A percentile compares a stretch with the other conserved stretches of the same genome.
These are phyloP conservation scores for Melikaiella ostensackeni DNA, from an alignment of 2,888 invertebrate genomes.

Conservation along the genomic window DNA sequence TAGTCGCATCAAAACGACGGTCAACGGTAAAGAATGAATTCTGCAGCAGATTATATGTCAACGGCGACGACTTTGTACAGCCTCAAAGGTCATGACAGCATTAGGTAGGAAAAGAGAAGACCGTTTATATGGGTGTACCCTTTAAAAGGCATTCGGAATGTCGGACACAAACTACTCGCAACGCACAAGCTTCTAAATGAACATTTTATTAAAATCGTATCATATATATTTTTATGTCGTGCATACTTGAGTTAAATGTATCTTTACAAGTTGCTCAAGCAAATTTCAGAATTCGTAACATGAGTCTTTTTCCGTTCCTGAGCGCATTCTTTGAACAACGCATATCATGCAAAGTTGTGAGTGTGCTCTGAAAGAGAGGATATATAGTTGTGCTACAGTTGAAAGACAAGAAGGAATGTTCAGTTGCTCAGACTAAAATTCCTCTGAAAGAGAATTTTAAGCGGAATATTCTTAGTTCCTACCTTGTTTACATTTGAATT, in stretches of 20 bases:
- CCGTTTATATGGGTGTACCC: background rate
- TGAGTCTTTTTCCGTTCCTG: background rate
- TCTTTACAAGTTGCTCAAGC: background rate
- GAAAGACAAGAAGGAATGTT: background rate
- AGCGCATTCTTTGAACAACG: background rate
- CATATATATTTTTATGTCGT: background rate
- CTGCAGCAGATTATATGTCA: background rate
- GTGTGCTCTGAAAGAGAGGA: background rate
- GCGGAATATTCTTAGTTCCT: background rate
- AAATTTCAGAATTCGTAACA: background rate
- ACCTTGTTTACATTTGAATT: background rate
- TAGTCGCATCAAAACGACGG: too few relatives aligned
- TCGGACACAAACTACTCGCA: background rate
- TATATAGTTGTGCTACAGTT: background rate
- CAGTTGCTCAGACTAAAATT: background rate
- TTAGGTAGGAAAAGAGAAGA: too few relatives aligned
- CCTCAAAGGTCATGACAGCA: background rate
- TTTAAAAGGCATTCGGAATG: background rate
- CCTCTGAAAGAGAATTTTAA: background rate
- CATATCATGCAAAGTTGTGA: background rate
- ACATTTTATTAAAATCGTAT: slow-evolving; percentile 13
- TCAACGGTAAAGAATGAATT: background rate
- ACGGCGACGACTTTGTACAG: background rate
- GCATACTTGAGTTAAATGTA: background rate
- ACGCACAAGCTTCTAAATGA: background rate